Conservation (phyloP, 2,888 invertebrate species). For the Lapara coniferarum region DNA sequence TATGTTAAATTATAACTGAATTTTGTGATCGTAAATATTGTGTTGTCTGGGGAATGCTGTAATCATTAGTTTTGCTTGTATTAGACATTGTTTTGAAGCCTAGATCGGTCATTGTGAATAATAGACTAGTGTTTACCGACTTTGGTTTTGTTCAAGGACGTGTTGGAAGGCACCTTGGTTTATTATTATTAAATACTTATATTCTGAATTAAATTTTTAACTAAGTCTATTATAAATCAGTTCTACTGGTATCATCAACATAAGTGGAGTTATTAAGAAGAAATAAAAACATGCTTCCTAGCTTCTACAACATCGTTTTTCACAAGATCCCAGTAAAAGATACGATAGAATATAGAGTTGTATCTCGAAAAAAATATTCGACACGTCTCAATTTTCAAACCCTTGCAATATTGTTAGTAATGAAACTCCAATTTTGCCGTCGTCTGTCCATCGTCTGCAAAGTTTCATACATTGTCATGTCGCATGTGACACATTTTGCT, state of each 20-base stretch:
- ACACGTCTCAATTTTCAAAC: background rate
- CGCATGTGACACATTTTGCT: conserved; percentile 5
- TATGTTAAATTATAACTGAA: conserved; percentile 16
- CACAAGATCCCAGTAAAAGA: too few species aligned
- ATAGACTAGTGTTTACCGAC: background rate
- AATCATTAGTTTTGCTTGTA: conserved; percentile 12
- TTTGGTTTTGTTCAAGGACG: background rate
- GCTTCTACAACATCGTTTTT: too few species aligned
- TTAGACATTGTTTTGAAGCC: background rate
- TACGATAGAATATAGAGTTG: too few species aligned
- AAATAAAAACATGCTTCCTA: too few species aligned
- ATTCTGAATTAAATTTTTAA: too few species aligned
- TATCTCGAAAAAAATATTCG: background rate
- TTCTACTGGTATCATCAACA: too few species aligned
- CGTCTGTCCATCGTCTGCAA: conserved; percentile 17
- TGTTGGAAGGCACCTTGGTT: too few species aligned
- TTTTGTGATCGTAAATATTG: conserved; percentile 21
- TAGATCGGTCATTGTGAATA: background rate
- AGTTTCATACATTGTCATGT: conserved; percentile 3
- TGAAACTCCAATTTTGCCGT: conserved; percentile 5
- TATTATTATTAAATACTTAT: too few species aligned
- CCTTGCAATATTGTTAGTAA: background rate
- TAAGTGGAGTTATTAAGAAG: too few species aligned
- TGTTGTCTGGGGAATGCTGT: background rate
- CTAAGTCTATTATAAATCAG: too few species aligned